Conservation (phyloP, 2,888 invertebrate genomes). For the Sericinus montela region DNA sequence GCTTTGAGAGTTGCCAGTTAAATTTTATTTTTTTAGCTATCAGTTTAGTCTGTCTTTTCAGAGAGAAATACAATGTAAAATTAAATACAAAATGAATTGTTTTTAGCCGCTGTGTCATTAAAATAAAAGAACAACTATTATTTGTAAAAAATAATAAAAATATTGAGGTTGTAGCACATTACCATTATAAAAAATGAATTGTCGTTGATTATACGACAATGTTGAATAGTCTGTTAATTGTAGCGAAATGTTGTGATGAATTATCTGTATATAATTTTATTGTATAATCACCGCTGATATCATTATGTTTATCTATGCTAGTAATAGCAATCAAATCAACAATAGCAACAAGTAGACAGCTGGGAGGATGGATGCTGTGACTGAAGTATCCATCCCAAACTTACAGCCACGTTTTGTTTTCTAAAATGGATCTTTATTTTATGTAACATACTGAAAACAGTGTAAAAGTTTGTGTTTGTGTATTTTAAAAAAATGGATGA, state of each 20-base stretch:
- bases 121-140: no score
- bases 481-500: constrained; percentile 77
- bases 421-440: constrained; percentile 47
- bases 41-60: no score
- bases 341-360: constrained; percentile 75
- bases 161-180: constrained; percentile 10
- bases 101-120: no score
- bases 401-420: constrained; percentile 49
- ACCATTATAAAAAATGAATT: constrained; percentile 25
- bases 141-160: no score
- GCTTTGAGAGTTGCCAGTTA: constrained; percentile 18
- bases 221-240: constrained; percentile 1
- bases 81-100: no score
- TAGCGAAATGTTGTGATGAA: neutral
- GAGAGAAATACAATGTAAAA: no score
- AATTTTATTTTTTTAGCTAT: no score
- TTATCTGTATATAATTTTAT: constrained; percentile 10
- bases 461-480: constrained; percentile 60
- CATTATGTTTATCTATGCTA: constrained; percentile 40
- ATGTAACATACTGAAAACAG: constrained; percentile 40
- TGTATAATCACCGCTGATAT: constrained; percentile 42
- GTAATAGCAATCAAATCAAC: constrained; percentile 42
- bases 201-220: constrained; percentile 20
- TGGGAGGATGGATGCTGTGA: constrained; percentile 70
- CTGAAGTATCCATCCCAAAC: constrained; percentile 47